phyloP scores from a whole-genome alignment of 2,888 invertebrate species.

The Drosophila seclusa region DNA sequence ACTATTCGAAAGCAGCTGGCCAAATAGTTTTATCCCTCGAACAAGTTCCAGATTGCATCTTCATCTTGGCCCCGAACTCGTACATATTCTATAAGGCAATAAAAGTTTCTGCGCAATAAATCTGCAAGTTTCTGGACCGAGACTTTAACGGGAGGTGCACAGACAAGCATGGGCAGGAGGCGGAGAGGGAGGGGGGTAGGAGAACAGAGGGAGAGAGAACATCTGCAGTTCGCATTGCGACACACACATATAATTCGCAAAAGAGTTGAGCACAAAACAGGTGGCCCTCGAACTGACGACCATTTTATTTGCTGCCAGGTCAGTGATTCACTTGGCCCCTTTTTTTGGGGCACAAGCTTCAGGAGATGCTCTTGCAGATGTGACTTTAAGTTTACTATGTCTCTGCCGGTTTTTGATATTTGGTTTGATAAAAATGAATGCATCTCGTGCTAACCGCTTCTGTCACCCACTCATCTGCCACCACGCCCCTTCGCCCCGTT shows the following conservation, averaged over 20 bases:
- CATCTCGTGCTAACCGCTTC: constrained; percentile 7
- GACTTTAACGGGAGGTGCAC: constrained; percentile 41
- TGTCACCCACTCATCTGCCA: not conserved
- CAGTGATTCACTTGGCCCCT: constrained; percentile 75
- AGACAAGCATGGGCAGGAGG: not conserved
- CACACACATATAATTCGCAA: constrained; percentile 51
- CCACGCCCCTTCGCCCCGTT: not conserved
- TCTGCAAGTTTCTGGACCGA: constrained; percentile 79
- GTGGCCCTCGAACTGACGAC: constrained; percentile 56
- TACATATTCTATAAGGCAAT: constrained; percentile 79
- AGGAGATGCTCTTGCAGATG: not conserved
- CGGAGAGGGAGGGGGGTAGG: not conserved
- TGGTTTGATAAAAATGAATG: constrained; percentile 72
- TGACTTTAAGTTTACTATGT: constrained; percentile 15
- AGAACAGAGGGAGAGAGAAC: constrained; percentile 25
- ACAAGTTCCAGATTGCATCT: constrained; percentile 77
- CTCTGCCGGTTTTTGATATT: constrained; percentile 58
- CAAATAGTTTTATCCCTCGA: constrained; percentile 36
- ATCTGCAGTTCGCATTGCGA: constrained; percentile 69
- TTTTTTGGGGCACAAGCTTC: constrained; percentile 27
- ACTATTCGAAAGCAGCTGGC: constrained; percentile 52
- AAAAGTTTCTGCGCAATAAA: constrained; percentile 79
- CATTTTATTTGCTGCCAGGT: constrained; percentile 68
- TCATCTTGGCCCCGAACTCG: constrained; percentile 55
- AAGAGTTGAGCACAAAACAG: constrained; percentile 74